These are phyloP conservation scores for Drosophila rubida DNA, from an alignment of 2,888 invertebrate species.

Conservation along the genomic window DNA sequence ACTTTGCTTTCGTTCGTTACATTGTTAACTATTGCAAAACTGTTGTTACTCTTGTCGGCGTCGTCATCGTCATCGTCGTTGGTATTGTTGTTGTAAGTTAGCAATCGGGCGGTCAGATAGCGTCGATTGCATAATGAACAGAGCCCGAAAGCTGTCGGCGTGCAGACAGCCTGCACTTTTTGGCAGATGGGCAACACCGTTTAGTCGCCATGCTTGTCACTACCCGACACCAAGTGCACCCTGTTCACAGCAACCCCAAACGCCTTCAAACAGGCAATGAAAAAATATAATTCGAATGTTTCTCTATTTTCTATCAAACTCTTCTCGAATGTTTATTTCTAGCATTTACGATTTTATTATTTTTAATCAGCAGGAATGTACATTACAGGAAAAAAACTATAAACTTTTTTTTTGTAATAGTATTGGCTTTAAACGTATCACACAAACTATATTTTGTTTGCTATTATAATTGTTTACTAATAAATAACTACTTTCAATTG, in stretches of 20 bases:
- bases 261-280: slow-evolving; percentile 1
- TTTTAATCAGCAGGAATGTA: no score
- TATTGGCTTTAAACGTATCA: no score
- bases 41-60: slow-evolving; percentile 38
- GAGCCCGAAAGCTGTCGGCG: slow-evolving; percentile 32
- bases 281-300: no score
- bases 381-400: no score
- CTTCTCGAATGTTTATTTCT: no score
- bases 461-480: no score
- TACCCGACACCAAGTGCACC: not conserved
- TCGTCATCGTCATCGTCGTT: slow-evolving; percentile 12
- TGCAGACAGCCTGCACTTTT: slow-evolving; percentile 6
- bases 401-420: no score
- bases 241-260: not conserved
- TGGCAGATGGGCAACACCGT: slow-evolving; percentile 15
- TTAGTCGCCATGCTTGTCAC: slow-evolving; percentile 18
- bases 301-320: no score
- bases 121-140: slow-evolving; percentile 47
- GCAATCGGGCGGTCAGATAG: slow-evolving; percentile 15
- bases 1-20: slow-evolving; percentile 59
- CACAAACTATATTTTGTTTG: no score
- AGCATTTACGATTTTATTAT: no score
- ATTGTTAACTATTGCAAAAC: slow-evolving; percentile 79
- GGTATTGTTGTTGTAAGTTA: slow-evolving; percentile 17
- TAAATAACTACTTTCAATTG: no score